These are phyloP conservation scores for Conus canariensis DNA, from an alignment of 2,888 invertebrate species.

Conservation along the genomic window DNA sequence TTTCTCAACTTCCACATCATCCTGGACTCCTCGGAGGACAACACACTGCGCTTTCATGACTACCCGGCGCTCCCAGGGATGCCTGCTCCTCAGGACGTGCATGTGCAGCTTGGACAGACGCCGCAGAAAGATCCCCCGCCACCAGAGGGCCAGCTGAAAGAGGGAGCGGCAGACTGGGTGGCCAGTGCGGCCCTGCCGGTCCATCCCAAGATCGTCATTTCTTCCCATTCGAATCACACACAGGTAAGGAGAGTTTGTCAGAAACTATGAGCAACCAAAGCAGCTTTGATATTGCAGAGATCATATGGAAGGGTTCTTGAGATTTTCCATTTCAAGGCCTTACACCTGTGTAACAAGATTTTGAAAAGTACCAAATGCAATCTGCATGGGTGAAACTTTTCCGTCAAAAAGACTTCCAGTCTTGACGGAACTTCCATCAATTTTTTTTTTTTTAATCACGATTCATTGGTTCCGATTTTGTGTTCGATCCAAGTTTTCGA, in stretches of 20 bases:
- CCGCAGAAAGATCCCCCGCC: neutral
- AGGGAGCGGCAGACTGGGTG: neutral
- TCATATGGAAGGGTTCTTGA: too few relatives aligned
- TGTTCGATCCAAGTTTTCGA: too few relatives aligned
- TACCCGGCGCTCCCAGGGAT: neutral
- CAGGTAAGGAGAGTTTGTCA: neutral
- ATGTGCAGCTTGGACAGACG: conserved; percentile 43
- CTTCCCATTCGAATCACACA: conserved; percentile 21
- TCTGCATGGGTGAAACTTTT: too few relatives aligned
- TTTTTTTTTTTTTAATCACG: too few relatives aligned
- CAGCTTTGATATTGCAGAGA: neutral
- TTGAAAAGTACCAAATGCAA: too few relatives aligned
- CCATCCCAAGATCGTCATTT: conserved; percentile 38
- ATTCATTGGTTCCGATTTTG: too few relatives aligned
- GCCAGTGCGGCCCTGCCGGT: conserved; percentile 9
- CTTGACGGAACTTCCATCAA: too few relatives aligned
- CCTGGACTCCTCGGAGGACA: conserved; percentile 59
- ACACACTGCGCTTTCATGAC: conserved; percentile 28
- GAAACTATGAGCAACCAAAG: too few relatives aligned
- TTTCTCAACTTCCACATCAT: conserved; percentile 70
- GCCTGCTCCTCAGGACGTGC: conserved; percentile 44
- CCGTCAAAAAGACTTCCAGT: too few relatives aligned
- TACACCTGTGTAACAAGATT: too few relatives aligned
- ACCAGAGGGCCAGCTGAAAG: neutral
- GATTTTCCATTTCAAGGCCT: too few relatives aligned